Evolutionary conservation across 2,113 vertebrate species (phyloP), one percentile per base, ranked within the genome.

Genomic region (Caranx ignobilis): DNA sequence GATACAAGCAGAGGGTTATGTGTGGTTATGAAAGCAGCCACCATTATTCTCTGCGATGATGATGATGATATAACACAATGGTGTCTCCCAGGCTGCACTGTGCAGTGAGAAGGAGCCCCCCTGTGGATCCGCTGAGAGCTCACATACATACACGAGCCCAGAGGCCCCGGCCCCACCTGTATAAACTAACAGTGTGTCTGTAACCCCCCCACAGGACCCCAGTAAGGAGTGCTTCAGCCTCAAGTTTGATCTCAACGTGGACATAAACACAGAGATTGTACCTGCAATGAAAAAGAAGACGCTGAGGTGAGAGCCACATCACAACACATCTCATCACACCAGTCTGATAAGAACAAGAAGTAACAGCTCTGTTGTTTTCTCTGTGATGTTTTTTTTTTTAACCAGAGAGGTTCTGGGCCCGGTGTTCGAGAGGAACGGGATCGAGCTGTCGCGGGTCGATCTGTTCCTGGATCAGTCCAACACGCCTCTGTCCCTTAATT

Each of bases 211-310:
- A 35, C 94, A 99, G 98, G 97, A 98, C 88, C 97, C 98, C 26
- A 98, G 97, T 77, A 97, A 97, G 87, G 97, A 99, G 88, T 99
- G 96, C 87, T 99, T 99, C 95, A 98, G 96, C 77, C 93, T 99
- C 48, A 98, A 98, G 91, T 99, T 99, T 5, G 97, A 99, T 91
- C 95, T 99, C 65, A 95, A 89, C 0, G 80, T 97, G 3, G 95
- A 97, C 87, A 91, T 97, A 0, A 96, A 96, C 90, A 96, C 95
- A 0, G 98, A 99, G 90, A 97, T 99, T 0, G 96, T 98, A 8
- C 98, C 97, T 0, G 98, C 98, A 0, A 80, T 96, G 92, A 99
- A 97, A 92, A 99, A 98, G 95, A 99, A 97, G 85, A 97, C 97
- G 0, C 89, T 99, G 81, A 95, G 96, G 98, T 99, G 78, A 95